Evolutionary conservation across 2,113 vertebrate genomes (phyloP).

Genomic region (Pyrgilauda ruficollis): DNA sequence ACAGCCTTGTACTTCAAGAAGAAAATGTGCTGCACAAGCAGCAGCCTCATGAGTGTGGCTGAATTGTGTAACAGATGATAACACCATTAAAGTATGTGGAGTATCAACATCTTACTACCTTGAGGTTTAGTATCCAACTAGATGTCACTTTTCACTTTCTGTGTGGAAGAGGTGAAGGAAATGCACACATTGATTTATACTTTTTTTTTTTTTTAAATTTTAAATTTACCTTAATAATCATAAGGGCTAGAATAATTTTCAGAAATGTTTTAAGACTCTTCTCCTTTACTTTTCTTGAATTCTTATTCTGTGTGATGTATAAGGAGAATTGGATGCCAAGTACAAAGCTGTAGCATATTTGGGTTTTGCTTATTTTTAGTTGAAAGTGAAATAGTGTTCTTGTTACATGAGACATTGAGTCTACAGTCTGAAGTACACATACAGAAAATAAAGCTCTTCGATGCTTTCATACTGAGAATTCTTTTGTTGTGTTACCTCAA

Average conservation of each 20-base stretch:
- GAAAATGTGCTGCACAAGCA: neutral
- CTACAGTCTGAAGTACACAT: neutral
- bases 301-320: neutral
- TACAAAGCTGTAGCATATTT: neutral
- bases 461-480: neutral
- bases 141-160: neutral
- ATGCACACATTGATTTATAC: fast-evolving
- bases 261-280: neutral
- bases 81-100: neutral
- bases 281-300: neutral
- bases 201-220: neutral
- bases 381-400: neutral
- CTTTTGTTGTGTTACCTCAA: neutral
- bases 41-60: neutral
- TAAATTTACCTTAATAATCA: neutral
- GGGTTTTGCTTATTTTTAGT: neutral
- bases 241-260: neutral
- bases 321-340: neutral
- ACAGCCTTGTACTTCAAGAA: neutral
- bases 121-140: neutral
- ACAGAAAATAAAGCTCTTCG: neutral
- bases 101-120: neutral
- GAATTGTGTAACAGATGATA: neutral
- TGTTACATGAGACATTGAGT: neutral
- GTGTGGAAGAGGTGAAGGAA: neutral